Conservation (phyloP, 2,888 invertebrate species). For the Zaprionus obscuricornis region DNA sequence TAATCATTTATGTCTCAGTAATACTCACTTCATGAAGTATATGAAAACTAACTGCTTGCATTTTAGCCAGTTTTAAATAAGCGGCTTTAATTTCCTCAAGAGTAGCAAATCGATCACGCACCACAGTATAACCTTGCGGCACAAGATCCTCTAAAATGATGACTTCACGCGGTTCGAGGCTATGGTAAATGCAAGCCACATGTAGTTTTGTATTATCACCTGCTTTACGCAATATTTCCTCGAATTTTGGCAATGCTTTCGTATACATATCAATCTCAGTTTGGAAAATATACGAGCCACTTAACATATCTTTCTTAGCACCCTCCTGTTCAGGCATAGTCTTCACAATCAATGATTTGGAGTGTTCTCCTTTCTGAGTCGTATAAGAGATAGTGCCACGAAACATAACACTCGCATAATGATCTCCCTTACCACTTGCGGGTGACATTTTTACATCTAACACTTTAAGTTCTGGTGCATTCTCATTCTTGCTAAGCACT, state of each 20-base stretch:
- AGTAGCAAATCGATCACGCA: conserved; percentile 68
- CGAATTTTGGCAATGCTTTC: conserved; percentile 62
- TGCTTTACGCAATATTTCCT: conserved; percentile 36
- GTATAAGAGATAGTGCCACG: conserved; percentile 17
- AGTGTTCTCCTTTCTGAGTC: neutral
- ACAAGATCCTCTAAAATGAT: conserved; percentile 75
- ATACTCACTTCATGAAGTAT: conserved; percentile 17
- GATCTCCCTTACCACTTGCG: conserved; percentile 34
- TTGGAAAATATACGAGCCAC: conserved; percentile 20
- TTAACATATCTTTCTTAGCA: conserved; percentile 47
- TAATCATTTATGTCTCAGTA: neutral
- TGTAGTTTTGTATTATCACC: conserved; percentile 49
- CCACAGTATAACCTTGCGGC: conserved; percentile 39
- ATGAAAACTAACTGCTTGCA: conserved; percentile 75
- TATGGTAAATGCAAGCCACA: conserved; percentile 51
- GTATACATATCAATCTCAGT: conserved; percentile 71
- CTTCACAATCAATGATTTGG: conserved; percentile 47
- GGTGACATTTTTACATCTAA: conserved; percentile 27
- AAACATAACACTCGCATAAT: conserved; percentile 54
- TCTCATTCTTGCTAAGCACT: conserved; percentile 27
- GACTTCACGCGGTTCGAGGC: conserved; percentile 42
- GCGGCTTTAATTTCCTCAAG: conserved; percentile 78
- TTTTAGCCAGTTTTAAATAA: conserved; percentile 81
- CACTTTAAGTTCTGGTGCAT: neutral
- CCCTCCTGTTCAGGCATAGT: conserved; percentile 56